These are phyloP conservation scores for Cygnus olor DNA, from an alignment of 2,797 vertebrate genomes.

Conservation along the genomic window DNA sequence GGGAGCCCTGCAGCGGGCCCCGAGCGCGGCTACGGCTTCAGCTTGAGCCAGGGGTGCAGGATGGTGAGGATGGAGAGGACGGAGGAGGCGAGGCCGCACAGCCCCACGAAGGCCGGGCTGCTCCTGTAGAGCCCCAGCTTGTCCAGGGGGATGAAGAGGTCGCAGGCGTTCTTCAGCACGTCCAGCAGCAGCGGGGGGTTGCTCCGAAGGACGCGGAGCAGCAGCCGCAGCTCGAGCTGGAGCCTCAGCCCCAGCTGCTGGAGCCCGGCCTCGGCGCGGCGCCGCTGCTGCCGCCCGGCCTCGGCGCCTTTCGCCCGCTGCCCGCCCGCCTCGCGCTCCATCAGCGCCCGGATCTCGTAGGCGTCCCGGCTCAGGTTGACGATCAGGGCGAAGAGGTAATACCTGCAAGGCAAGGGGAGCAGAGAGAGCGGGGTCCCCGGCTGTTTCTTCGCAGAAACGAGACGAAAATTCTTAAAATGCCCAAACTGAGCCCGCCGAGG, in stretches of 20 bases:
- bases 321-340: constrained; percentile 80
- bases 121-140: constrained; percentile 84
- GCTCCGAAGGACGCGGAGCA: constrained; percentile 78
- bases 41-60: constrained; percentile 90
- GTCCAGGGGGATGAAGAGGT: constrained; percentile 88
- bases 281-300: background rate
- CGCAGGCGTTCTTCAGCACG: constrained; percentile 86
- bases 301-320: background rate
- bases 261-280: background rate
- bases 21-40: constrained; percentile 84
- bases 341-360: constrained; percentile 87
- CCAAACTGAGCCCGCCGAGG: too few relatives aligned
- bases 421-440: fast-evolving
- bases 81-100: constrained; percentile 90
- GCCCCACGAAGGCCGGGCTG: constrained; percentile 83
- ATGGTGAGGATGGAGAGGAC: constrained; percentile 89
- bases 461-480: too few relatives aligned
- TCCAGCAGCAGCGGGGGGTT: constrained; percentile 92
- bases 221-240: constrained; percentile 76
- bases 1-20: background rate
- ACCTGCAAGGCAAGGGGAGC: constrained; percentile 74
- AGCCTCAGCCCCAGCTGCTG: constrained; percentile 55
- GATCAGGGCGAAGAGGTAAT: constrained; percentile 91
- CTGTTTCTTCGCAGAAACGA: too few relatives aligned
- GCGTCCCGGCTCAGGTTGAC: constrained; percentile 89